Percentiles rank a stretch among this genome's conserved stretches.
phyloP scores from a whole-genome alignment of 1,140 invertebrate genomes.

The Bombus confusus region DNA sequence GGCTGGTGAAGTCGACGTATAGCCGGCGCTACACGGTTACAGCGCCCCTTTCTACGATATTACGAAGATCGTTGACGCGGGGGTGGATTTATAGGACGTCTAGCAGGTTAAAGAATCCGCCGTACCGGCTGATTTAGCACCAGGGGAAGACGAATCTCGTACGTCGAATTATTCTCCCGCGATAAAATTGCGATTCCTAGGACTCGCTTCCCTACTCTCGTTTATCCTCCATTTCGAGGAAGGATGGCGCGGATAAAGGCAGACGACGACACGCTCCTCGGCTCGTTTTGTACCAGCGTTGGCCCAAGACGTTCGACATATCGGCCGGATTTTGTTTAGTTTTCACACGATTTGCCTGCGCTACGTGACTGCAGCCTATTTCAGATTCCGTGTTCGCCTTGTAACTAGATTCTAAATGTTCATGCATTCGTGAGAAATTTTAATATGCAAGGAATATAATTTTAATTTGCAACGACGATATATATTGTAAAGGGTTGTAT shows the following conservation, averaged over 20 bases:
- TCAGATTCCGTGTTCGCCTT: not conserved
- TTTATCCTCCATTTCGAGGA: not conserved
- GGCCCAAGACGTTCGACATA: not conserved
- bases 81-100: conserved; percentile 50
- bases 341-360: not conserved
- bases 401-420: not conserved
- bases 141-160: conserved; percentile 55
- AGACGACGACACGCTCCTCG: not conserved
- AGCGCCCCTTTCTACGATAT: conserved; percentile 42
- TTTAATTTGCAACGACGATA: too few species aligned
- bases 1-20: conserved; percentile 35
- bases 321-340: not conserved
- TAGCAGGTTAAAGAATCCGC: conserved; percentile 19
- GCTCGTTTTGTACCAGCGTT: not conserved
- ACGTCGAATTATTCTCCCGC: conserved; percentile 58
- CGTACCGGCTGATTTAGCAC: conserved; percentile 42
- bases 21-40: not conserved
- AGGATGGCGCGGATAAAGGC: not conserved
- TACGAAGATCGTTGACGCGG: conserved; percentile 47
- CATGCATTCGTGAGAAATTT: not conserved
- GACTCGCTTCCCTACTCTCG: not conserved
- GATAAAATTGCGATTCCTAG: conserved; percentile 57
- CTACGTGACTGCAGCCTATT: too few species aligned
- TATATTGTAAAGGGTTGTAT: too few species aligned
- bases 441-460: too few species aligned